A percentile compares a stretch with the other conserved stretches of the same genome.
Conservation (phyloP, 2,888 invertebrate species). For the Ctena decussata region DNA sequence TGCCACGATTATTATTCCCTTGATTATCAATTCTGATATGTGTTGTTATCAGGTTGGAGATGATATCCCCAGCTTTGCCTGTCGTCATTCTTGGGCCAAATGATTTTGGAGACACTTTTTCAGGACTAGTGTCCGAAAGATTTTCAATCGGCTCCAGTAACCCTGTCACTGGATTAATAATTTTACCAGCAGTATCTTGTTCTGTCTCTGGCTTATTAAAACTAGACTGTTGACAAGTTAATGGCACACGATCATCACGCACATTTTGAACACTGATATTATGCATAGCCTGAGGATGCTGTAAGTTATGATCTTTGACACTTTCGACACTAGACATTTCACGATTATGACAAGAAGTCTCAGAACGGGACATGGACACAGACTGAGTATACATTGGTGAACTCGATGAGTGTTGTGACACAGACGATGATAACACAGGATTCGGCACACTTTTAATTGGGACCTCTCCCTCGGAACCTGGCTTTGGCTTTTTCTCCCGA, state of each 20-base stretch:
- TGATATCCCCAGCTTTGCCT: constrained; percentile 11
- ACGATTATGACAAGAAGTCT: constrained; percentile 35
- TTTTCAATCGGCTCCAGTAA: constrained; percentile 80
- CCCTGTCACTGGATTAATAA: constrained; percentile 83
- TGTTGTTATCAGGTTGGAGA: background rate
- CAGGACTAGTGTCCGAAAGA: constrained; percentile 76
- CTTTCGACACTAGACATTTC: constrained; percentile 24
- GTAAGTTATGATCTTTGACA: constrained; percentile 48
- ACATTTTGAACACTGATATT: constrained; percentile 47
- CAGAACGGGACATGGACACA: constrained; percentile 6
- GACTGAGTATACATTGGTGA: constrained; percentile 16
- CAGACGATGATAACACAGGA: constrained; percentile 53
- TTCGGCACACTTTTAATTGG: constrained; percentile 68
- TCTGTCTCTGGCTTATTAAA: constrained; percentile 18
- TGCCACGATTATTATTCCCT: constrained; percentile 29
- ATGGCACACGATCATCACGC: constrained; percentile 57
- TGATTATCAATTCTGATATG: constrained; percentile 35
- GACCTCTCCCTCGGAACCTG: constrained; percentile 56
- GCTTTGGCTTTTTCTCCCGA: constrained; percentile 68
- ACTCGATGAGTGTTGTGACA: constrained; percentile 7
- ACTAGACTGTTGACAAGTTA: constrained; percentile 42
- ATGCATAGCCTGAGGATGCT: constrained; percentile 61
- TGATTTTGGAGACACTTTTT: constrained; percentile 56
- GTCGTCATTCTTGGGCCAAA: constrained; percentile 14
- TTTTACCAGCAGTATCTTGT: constrained; percentile 78